Percentiles rank a stretch among this genome's conserved stretches.
Conservation (phyloP, 2,113 vertebrate genomes). For the Aphyosemion australe region DNA sequence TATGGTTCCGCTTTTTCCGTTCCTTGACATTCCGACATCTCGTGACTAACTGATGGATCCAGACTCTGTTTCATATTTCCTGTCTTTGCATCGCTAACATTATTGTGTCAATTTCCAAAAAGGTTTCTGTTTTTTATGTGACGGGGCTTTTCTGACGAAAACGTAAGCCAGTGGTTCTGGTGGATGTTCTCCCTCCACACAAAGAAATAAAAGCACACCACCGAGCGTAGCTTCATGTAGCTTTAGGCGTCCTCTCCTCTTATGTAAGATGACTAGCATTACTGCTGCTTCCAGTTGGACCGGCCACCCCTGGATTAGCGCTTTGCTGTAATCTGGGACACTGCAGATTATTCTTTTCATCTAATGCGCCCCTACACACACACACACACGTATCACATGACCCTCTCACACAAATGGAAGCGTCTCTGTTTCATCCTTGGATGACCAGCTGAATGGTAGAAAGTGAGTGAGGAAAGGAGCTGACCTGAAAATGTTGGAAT, state of each 20-base stretch:
- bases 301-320: slow-evolving; percentile 69
- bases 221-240: neutral
- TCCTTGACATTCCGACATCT: too few species aligned
- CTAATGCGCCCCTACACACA: slow-evolving; percentile 25
- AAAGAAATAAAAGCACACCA: slow-evolving; percentile 12
- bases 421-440: slow-evolving; percentile 45
- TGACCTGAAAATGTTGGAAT: slow-evolving; percentile 33
- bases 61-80: too few species aligned
- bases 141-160: too few species aligned
- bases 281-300: slow-evolving; percentile 46
- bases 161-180: too few species aligned
- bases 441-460: slow-evolving; percentile 40
- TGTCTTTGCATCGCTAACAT: too few species aligned
- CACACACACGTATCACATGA: slow-evolving; percentile 56
- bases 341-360: slow-evolving; percentile 77
- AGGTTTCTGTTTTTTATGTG: neutral
- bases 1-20: too few species aligned
- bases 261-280: slow-evolving; percentile 52
- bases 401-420: slow-evolving; percentile 56
- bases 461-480: slow-evolving; percentile 28
- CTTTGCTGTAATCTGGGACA: slow-evolving; percentile 79
- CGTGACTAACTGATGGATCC: too few species aligned
- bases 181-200: neutral
- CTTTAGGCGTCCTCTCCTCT: slow-evolving; percentile 44
- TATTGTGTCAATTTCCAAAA: too few species aligned